A percentile compares a stretch with the other conserved stretches of the same genome.
These are phyloP conservation scores for Ochropleura leucogaster DNA, from an alignment of 2,888 invertebrate species.

Conservation along the genomic window DNA sequence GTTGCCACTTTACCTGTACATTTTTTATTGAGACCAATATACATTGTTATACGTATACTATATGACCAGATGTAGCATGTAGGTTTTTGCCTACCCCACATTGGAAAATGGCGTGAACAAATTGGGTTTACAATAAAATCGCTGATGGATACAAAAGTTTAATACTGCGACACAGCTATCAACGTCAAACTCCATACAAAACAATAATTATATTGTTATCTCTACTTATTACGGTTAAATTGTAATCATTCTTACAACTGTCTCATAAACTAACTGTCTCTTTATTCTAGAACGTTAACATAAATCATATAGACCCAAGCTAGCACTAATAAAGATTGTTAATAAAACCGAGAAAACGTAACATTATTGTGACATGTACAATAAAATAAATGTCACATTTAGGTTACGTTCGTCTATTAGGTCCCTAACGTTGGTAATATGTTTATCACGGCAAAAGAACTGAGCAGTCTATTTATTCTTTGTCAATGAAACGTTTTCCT, in stretches of 20 bases:
- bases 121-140: too few species aligned
- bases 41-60: too few species aligned
- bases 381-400: constrained; percentile 54
- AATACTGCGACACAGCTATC: too few species aligned
- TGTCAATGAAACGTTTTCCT: constrained; percentile 88
- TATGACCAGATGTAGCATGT: too few species aligned
- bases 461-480: constrained; percentile 82
- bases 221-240: background rate
- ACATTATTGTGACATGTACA: constrained; percentile 35
- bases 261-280: background rate
- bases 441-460: constrained; percentile 76
- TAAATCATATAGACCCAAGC: constrained; percentile 27
- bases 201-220: too few species aligned
- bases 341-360: constrained; percentile 44
- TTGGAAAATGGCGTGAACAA: too few species aligned
- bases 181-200: too few species aligned
- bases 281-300: constrained; percentile 22
- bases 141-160: too few species aligned
- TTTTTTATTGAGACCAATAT: too few species aligned
- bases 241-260: background rate
- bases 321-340: constrained; percentile 36
- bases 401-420: constrained; percentile 64
- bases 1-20: background rate
- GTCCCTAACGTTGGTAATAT: constrained; percentile 67
- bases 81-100: too few species aligned